Evolutionary conservation across 2,888 invertebrate genomes (phyloP).

Genomic region (Caenorhabditis sinica): DNA sequence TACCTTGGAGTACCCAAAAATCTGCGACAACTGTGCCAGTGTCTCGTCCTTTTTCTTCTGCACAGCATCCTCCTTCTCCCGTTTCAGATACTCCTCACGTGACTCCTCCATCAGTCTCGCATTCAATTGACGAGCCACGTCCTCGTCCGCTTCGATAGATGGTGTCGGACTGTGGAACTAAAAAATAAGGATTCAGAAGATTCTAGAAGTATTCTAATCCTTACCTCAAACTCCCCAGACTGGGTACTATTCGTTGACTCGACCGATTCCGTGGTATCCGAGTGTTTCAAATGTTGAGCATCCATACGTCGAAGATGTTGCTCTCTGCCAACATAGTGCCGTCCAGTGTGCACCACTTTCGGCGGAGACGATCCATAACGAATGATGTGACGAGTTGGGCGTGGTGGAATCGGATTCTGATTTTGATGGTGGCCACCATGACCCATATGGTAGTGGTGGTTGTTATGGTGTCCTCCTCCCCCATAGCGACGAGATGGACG

Average conservation of each 20-base stretch:
- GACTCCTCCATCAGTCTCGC: conserved; percentile 35
- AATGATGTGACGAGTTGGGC: conserved; percentile 27
- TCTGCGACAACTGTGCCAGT: conserved; percentile 64
- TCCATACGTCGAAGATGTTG: neutral
- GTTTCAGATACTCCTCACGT: conserved; percentile 13
- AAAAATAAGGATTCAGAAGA: neutral
- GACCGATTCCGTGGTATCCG: conserved; percentile 46
- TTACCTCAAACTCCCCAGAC: conserved; percentile 26
- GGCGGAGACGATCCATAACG: conserved; percentile 35
- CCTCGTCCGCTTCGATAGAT: conserved; percentile 29
- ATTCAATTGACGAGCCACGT: conserved; percentile 32
- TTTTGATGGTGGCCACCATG: conserved; percentile 4
- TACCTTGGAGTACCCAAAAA: conserved; percentile 65
- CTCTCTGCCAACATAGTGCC: neutral
- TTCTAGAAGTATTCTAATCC: neutral
- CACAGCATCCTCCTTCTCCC: conserved; percentile 23
- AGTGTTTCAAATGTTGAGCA: conserved; percentile 22
- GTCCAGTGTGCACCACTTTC: neutral
- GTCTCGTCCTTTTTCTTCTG: conserved; percentile 58
- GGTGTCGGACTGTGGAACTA: conserved; percentile 11
- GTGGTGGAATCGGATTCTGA: neutral
- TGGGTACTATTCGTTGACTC: conserved; percentile 43
- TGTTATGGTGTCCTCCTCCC: neutral
- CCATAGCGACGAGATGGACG: neutral
- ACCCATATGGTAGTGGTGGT: neutral